Evolutionary conservation across 1,140 invertebrate genomes (phyloP), one percentile per base, ranked within the genome.

Genomic region (Drosophila saltans): DNA sequence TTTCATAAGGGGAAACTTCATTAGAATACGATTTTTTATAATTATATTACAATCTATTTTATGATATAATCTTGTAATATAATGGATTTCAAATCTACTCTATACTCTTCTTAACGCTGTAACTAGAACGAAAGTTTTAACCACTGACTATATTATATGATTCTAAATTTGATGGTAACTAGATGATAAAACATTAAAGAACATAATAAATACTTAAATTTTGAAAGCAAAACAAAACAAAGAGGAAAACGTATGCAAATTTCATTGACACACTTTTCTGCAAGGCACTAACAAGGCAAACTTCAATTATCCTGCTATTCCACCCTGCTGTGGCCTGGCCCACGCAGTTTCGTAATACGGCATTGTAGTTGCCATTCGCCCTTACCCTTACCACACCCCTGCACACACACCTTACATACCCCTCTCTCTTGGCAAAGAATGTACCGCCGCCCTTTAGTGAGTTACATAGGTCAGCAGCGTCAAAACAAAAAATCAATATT

Each of bases 401-500:
- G 4, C n/a, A 24, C 45, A 7, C 3, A 11, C 21, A 9, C 16
- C 11, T 26, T 39, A 39, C 40, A 1, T 36, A 6, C 28, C 45
- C 57, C 7, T 21, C 56, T 26, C 21, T 52, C 16, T 52, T 28
- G 1, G 8, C 28, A 11, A 11, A 26, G 56, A 7, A 68, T 58
- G 73, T 79, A 69, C 36, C 70, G 66, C 48, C 69, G 66, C 48
- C 69, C 62, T 39, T 26, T n/a, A 45, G 72, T 58, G 43, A 70
- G 67, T 80, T 81, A 75, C 81, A 84, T 86, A 82, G 82, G 82
- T 86, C 82, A 82, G 67, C 82, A 75, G 66, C 68, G 59, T 57
- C 64, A 52, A 69, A 65, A 39, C 57, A 71, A 82, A 88, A 88
- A 88, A 88, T 88, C 83, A 86, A 88, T 88, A 84, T 52, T 0